Evolutionary conservation across 2,113 vertebrate genomes (phyloP).

Genomic region (Spizaetus ornatus): DNA sequence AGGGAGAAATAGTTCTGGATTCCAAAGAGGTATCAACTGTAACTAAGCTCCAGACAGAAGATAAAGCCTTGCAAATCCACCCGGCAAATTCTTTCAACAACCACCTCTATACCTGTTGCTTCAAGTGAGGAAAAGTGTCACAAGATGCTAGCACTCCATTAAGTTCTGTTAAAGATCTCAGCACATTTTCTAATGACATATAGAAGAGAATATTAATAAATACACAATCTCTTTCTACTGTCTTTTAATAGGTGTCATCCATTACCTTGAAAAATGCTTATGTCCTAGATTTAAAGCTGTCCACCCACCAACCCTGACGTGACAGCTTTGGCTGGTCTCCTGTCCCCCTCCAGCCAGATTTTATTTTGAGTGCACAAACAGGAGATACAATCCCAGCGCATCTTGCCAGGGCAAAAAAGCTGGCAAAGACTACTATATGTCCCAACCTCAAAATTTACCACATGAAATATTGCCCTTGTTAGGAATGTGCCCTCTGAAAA

Average conservation of each 20-base stretch:
- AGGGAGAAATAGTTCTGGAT: not conserved
- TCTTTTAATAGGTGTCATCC: not conserved
- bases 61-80: not conserved
- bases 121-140: not conserved
- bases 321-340: not conserved
- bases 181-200: not conserved
- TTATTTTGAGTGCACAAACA: not conserved
- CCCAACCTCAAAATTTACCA: not conserved
- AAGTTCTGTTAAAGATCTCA: not conserved
- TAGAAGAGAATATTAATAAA: not conserved
- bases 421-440: not conserved
- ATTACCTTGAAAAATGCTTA: not conserved
- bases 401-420: not conserved
- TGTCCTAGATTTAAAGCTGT: not conserved
- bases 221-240: not conserved
- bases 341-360: not conserved
- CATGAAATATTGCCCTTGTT: not conserved
- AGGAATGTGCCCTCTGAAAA: not conserved
- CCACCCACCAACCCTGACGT: not conserved
- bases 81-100: not conserved
- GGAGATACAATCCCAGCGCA: not conserved
- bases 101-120: not conserved
- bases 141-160: not conserved
- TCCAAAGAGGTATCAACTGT: not conserved
- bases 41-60: not conserved